A percentile compares a stretch with the other conserved stretches of the same genome.
Conservation (phyloP, 2,888 invertebrate genomes). For the Hymenopus coronatus region DNA sequence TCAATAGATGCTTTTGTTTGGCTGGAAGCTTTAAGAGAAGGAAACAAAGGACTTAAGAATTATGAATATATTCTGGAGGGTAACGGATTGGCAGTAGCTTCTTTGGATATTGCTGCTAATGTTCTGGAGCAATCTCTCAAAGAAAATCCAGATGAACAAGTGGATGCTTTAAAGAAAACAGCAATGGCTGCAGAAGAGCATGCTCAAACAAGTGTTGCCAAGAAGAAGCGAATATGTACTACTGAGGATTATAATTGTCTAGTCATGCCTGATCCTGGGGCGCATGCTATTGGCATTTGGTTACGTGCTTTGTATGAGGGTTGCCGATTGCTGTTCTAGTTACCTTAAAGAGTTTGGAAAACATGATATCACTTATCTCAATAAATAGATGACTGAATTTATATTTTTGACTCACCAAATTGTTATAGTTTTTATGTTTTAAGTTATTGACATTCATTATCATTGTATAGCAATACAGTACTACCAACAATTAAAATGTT, state of each 20-base stretch:
- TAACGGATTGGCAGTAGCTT: conserved; percentile 69
- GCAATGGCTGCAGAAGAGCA: conserved; percentile 44
- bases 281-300: conserved; percentile 59
- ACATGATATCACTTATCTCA: background rate
- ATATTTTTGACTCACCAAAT: background rate
- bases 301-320: conserved; percentile 53
- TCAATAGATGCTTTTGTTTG: conserved; percentile 43
- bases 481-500: too few species aligned
- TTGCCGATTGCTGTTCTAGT: conserved; percentile 42
- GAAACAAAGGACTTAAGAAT: conserved; percentile 59
- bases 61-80: conserved; percentile 72
- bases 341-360: background rate
- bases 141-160: background rate
- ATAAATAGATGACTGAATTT: background rate
- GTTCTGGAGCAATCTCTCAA: background rate
- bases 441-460: background rate
- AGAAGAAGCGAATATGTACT: conserved; percentile 44
- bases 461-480: too few species aligned
- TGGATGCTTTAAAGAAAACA: background rate
- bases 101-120: conserved; percentile 20
- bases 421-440: background rate
- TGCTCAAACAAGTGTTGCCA: conserved; percentile 37
- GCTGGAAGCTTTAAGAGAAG: conserved; percentile 55
- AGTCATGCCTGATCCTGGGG: conserved; percentile 57
- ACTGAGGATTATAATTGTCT: conserved; percentile 48